Evolutionary conservation across 2,797 vertebrate genomes (phyloP).

Genomic region (Coccyzus lansbergi): DNA sequence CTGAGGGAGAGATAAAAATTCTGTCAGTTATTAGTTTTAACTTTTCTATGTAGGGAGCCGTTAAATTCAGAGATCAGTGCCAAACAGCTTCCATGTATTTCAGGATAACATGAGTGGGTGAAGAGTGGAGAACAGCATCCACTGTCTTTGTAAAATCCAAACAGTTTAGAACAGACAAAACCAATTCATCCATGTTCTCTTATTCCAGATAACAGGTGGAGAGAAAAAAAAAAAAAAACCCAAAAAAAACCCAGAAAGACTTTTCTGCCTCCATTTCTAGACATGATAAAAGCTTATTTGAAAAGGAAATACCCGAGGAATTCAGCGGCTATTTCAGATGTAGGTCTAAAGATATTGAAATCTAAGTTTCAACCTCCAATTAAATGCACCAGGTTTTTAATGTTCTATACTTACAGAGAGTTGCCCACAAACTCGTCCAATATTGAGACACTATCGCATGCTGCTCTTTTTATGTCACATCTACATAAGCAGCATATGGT

Average conservation of each 20-base stretch:
- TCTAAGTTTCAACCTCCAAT: background rate
- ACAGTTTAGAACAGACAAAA: background rate
- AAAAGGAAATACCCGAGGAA: background rate
- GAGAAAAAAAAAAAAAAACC: background rate
- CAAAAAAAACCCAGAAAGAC: fast-evolving
- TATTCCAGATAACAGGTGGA: background rate
- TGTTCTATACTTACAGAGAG: background rate
- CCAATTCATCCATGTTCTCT: background rate
- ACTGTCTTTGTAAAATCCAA: background rate
- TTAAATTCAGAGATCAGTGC: background rate
- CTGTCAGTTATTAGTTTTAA: background rate
- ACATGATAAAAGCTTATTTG: background rate
- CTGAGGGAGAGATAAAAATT: background rate
- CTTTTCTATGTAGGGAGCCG: background rate
- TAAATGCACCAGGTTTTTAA: background rate
- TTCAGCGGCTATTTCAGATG: background rate
- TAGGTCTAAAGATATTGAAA: background rate
- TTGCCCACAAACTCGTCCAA: background rate
- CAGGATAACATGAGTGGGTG: background rate
- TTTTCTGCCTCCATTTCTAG: background rate
- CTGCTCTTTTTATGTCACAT: background rate
- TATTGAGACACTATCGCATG: background rate
- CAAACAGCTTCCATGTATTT: background rate
- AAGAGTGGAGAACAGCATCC: background rate
- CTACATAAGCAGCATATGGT: background rate